These are phyloP conservation scores for Pseudorasbora parva DNA, from an alignment of 2,113 vertebrate species.

Conservation along the genomic window DNA sequence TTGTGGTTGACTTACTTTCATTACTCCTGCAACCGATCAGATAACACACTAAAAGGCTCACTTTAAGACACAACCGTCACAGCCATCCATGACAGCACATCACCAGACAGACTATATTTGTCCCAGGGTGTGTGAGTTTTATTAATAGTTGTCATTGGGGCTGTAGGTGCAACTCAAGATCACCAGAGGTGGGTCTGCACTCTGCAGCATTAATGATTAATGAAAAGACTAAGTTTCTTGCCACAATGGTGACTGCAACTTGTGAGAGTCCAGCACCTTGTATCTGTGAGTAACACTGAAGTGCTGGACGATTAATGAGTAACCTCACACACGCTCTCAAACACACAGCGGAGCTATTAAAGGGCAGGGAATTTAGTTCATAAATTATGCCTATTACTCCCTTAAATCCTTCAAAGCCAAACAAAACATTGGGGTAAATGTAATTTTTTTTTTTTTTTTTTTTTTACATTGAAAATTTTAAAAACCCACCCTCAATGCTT, in stretches of 20 bases:
- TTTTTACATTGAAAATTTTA: neutral
- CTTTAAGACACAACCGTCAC: neutral
- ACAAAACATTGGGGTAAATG: neutral
- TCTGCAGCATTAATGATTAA: slow-evolving; percentile 6
- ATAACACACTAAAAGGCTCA: neutral
- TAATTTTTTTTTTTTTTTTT: neutral
- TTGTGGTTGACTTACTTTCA: neutral
- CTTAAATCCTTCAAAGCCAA: neutral
- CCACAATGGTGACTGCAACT: slow-evolving; percentile 16
- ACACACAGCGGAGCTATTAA: neutral
- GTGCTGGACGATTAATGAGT: slow-evolving; percentile 17
- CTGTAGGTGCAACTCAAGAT: neutral
- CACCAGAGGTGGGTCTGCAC: neutral
- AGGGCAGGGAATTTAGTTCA: slow-evolving; percentile 9
- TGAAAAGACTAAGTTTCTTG: slow-evolving; percentile 1
- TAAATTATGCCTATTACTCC: neutral
- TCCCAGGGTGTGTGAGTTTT: slow-evolving; percentile 45
- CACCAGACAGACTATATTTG: slow-evolving; percentile 36
- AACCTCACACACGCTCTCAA: slow-evolving; percentile 1
- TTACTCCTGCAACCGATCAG: neutral
- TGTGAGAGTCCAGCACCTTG: neutral
- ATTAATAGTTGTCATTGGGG: slow-evolving; percentile 47
- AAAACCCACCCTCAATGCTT: neutral
- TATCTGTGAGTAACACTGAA: neutral
- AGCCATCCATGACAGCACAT: neutral